Evolutionary conservation across 2,888 invertebrate species (phyloP), one percentile per base, ranked within the genome.

Genomic region (Athalia rosae): DNA sequence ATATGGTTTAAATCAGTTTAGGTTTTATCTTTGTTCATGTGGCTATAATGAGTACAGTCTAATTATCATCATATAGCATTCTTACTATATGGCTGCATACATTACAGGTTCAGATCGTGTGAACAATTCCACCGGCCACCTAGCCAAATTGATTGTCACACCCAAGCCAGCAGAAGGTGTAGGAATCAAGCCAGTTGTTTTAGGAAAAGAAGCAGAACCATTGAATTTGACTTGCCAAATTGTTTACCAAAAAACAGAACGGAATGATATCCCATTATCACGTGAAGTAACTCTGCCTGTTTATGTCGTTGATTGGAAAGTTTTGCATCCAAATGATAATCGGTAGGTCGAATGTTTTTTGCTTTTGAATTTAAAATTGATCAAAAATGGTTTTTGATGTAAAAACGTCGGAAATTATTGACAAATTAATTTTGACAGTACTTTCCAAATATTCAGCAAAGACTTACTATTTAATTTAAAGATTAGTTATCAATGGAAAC

Each of bases 171-270:
- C 78, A 53, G 78, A 67, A 5, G 80, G 79, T 47, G 80, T 81
- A 2, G 82, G 78, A 8, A 80, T 79, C 58, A 83, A 81, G 76
- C 80, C 80, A 15, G 67, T 84, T 73, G 78, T 86, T 63, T 78
- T 83, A 4, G 81, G 81, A 76, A 83, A 81, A 79, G 83, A 82
- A 63, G 84, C 84, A 76, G 84, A 85, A 73, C 83, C 84, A n/a
- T 77, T 86, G n/a, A 86, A 85, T 76, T 82, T 86, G 79, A 86
- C 86, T 45, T 86, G 86, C 59, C 82, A 80, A n/a, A 80, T 84
- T 3, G 81, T 82, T 61, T 71, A 82, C 80, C 80, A 82, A 15
- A 81, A 80, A 71, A 78, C 81, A 41, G 81, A 82, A 15, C 81
- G 79, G 13, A 80, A 80, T 43, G 77, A 79, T 61, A 79, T 80